Conservation (phyloP, 2,113 vertebrate genomes). For the Trinectes maculatus region DNA sequence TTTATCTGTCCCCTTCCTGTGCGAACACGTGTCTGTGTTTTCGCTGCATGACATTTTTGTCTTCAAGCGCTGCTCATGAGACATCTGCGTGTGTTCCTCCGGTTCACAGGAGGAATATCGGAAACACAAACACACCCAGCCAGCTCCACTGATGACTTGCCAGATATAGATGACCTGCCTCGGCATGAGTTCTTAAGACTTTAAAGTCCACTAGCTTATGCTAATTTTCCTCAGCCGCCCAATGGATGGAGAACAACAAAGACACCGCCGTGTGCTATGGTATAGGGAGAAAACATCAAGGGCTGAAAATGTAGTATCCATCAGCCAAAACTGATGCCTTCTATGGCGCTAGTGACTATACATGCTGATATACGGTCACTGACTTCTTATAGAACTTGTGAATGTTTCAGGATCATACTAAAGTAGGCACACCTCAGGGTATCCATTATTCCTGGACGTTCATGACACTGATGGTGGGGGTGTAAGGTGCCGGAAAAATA, state of each 20-base stretch:
- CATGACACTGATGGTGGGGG: slow-evolving; percentile 14
- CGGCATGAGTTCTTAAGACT: slow-evolving; percentile 38
- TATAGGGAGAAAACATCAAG: slow-evolving; percentile 34
- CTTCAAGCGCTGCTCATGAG: slow-evolving; percentile 18
- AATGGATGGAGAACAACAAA: slow-evolving; percentile 50
- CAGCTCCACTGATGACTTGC: slow-evolving; percentile 55
- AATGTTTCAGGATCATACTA: slow-evolving; percentile 45
- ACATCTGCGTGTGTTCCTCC: not conserved
- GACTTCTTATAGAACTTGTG: slow-evolving; percentile 1
- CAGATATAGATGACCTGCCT: slow-evolving; percentile 60
- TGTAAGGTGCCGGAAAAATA: slow-evolving; percentile 22
- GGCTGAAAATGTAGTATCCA: slow-evolving; percentile 21
- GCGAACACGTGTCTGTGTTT: not conserved
- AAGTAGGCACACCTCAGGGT: slow-evolving; percentile 15
- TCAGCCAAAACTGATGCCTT: not conserved
- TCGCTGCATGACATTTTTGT: slow-evolving; percentile 30
- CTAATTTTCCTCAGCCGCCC: slow-evolving; percentile 44
- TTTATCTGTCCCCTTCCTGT: not conserved
- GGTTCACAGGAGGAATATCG: slow-evolving; percentile 29
- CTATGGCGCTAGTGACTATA: slow-evolving; percentile 5
- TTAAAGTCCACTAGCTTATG: slow-evolving; percentile 56
- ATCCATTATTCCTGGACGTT: slow-evolving; percentile 54
- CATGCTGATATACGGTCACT: slow-evolving; percentile 7
- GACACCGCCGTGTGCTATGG: not conserved
- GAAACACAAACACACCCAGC: slow-evolving; percentile 43